These are phyloP conservation scores for Nylanderia fulva DNA, from an alignment of 1,140 invertebrate species.

Conservation along the genomic window DNA sequence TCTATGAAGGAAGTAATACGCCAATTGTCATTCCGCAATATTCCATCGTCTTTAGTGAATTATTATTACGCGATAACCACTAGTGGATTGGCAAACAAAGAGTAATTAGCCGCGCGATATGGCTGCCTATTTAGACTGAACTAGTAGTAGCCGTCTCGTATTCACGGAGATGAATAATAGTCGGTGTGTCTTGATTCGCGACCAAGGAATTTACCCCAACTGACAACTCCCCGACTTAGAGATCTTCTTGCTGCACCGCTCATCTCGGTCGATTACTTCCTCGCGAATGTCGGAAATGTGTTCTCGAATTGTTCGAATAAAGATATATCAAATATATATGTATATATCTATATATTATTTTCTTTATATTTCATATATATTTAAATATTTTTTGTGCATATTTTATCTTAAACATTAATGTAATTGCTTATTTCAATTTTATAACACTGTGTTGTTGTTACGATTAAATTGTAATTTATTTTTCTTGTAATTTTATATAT, in stretches of 20 bases:
- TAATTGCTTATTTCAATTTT: not conserved
- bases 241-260: not conserved
- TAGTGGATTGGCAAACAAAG: constrained; percentile 41
- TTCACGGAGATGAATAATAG: constrained; percentile 40
- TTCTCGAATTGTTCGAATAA: not conserved
- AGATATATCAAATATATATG: too few relatives aligned
- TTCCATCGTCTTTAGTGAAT: not conserved
- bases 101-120: constrained; percentile 55
- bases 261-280: not conserved
- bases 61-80: constrained; percentile 21
- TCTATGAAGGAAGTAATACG: not conserved
- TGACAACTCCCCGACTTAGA: not conserved
- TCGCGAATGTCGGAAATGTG: not conserved
- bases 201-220: not conserved
- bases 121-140: constrained; percentile 31
- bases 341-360: not conserved
- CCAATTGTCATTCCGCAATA: constrained; percentile 18
- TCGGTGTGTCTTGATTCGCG: constrained; percentile 16
- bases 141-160: not conserved
- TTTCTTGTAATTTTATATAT: not conserved
- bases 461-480: not conserved
- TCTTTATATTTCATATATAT: not conserved
- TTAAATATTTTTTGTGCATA: too few relatives aligned
- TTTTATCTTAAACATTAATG: not conserved
- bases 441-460: not conserved